A percentile compares a stretch with the other conserved stretches of the same genome.
Evolutionary conservation across 2,888 invertebrate genomes (phyloP).

Genomic region (Ethmia dodecea): DNA sequence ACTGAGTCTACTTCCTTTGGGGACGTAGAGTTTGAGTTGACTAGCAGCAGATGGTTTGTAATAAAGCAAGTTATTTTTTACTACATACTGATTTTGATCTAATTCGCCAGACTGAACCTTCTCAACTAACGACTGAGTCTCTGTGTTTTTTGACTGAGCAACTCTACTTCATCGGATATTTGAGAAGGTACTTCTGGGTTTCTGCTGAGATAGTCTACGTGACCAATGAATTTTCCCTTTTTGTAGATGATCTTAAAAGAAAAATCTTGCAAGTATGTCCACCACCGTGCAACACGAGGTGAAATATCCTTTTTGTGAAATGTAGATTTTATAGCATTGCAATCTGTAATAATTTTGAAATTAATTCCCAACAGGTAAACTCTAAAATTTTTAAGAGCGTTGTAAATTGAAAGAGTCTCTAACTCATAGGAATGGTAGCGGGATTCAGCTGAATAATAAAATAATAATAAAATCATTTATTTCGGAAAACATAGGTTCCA

Average conservation of each 20-base stretch:
- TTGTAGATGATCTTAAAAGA: slow-evolving; percentile 18
- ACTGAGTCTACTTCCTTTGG: slow-evolving; percentile 15
- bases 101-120: slow-evolving; percentile 14
- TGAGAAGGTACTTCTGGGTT: slow-evolving; percentile 21
- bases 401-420: slow-evolving; percentile 34
- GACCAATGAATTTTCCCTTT: slow-evolving; percentile 19
- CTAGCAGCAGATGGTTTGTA: slow-evolving; percentile 11
- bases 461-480: too few species aligned
- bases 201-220: slow-evolving; percentile 23
- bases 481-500: too few species aligned
- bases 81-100: slow-evolving; percentile 15
- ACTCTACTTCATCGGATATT: slow-evolving; percentile 3
- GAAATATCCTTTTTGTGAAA: slow-evolving; percentile 21
- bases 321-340: slow-evolving; percentile 20
- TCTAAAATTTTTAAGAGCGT: slow-evolving; percentile 33
- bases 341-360: slow-evolving; percentile 20
- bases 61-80: slow-evolving; percentile 16
- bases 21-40: slow-evolving; percentile 21
- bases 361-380: slow-evolving; percentile 32
- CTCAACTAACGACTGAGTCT: slow-evolving; percentile 10
- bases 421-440: slow-evolving; percentile 33
- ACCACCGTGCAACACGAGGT: slow-evolving; percentile 23
- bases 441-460: slow-evolving; percentile 17
- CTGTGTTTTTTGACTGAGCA: slow-evolving; percentile 18
- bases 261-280: slow-evolving; percentile 24